Evolutionary conservation across 2,888 invertebrate genomes (phyloP).

Genomic region (Nymphalis polychloros): DNA sequence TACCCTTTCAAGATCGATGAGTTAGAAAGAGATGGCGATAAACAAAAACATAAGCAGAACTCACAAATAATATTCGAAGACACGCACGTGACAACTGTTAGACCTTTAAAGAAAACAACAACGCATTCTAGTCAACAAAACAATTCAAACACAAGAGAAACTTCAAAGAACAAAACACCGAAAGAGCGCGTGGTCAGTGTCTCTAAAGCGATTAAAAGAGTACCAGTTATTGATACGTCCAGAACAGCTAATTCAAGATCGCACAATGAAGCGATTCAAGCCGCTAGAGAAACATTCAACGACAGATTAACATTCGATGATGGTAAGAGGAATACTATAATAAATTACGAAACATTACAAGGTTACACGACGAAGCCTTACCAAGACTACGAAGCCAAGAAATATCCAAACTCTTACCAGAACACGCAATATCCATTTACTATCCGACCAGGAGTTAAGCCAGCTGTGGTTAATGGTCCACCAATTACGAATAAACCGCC

Average conservation of each 20-base stretch:
- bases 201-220: constrained; percentile 6
- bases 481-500: constrained; percentile 64
- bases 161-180: constrained; percentile 8
- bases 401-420: constrained; percentile 44
- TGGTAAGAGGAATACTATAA: constrained; percentile 24
- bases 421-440: constrained; percentile 48
- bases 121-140: constrained; percentile 40
- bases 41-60: constrained; percentile 20
- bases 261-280: neutral
- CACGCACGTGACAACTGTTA: constrained; percentile 41
- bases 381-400: constrained; percentile 20
- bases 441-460: constrained; percentile 60
- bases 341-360: constrained; percentile 33
- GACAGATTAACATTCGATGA: constrained; percentile 27
- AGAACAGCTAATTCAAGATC: neutral
- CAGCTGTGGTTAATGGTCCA: constrained; percentile 55
- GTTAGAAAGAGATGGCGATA: neutral
- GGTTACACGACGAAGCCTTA: neutral
- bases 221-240: neutral
- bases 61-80: neutral
- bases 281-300: neutral
- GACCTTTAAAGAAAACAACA: constrained; percentile 40
- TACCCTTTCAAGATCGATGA: neutral
- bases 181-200: constrained; percentile 7
- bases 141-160: constrained; percentile 34